Evolutionary conservation across 2,113 vertebrate species (phyloP), one percentile per base, ranked within the genome.

Genomic region (Apus apus): DNA sequence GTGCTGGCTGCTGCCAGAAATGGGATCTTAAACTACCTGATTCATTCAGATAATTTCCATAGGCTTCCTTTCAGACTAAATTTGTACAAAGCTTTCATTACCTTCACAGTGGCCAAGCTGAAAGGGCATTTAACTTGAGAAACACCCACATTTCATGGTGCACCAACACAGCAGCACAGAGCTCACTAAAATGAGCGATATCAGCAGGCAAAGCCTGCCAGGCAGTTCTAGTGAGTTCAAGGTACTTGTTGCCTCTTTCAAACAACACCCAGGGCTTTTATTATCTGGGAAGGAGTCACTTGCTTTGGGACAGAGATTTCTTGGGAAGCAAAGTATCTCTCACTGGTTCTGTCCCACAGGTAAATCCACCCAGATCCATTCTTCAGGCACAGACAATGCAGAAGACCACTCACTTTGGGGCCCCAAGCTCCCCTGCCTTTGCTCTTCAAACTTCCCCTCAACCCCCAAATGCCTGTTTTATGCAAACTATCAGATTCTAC

Each of bases 331-430:
- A 27, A 21, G n/a, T 0, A 8, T 14, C 10, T 71, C 53, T 53
- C 6, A 4, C 12, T 26, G n/a, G 15, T 11, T 58, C 40, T 62
- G 25, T 30, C 64, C 46, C 57, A 46, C 30, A 50, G 17, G 18
- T 46, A 34, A 60, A 79, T 12, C 19, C 66, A 58, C n/a, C 6
- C 51, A 51, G 15, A 48, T 11, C 19, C 32, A 7, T n/a, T 62
- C n/a, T 26, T 4, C 4, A 15, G 15, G 16, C 53, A 11, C 0
- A 0, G 15, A 29, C 16, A 26, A 18, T 3, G 11, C 2, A 7
- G 11, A 36, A 4, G 27, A 6, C 23, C 13, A 26, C 5, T 20
- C 7, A 27, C 19, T 32, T 43, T 17, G 17, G 5, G 15, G 20
- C 17, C 21, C 45, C 21, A 64, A 26, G 15, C 14, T 11, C 15